Base-by-base conservation (phyloP, 2,113 vertebrate genomes). In the Struthidea cinerea region DNA sequence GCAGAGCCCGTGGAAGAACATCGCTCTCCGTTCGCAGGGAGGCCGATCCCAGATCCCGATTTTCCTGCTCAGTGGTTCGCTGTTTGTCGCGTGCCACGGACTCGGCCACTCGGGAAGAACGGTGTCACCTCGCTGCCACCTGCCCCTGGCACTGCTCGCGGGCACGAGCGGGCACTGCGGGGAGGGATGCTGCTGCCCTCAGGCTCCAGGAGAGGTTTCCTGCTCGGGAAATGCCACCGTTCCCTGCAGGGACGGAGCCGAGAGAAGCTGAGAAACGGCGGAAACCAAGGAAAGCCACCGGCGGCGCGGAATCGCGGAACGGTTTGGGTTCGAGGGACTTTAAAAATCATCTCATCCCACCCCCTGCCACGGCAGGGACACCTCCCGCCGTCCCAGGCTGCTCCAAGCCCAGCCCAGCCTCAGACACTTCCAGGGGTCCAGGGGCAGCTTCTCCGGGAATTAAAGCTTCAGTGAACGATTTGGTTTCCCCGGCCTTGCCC, bases 221-320 rank as follows among this genome's bases (percentile, higher is more conserved):
- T 57, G 22, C 49, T 20, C 11, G 9, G 82, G 69, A 86, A 76
- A 37, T 19, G 44, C 7, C 49, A 46, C 68, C 35, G 9, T 10
- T 19, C 37, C 28, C 75, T 80, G 21, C 11, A 5, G 46, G 53
- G 42, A 50, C 10, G 33, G 44, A 73, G 83, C 28, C 11, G 9
- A 35, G 35, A 61, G 71, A 44, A 46, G 53, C 28, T 73, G 33
- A 2, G 1, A 35, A 61, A 73, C 2, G 37, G 0, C 2, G 47
- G 55, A 46, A 87, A 56, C 5, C 20, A 23, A 50, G 64, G 27
- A 44, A 27, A 67, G 53, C 41, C 12, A 12, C 26, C 50, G 37
- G 26, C 1, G 1, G 17, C 30, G 22, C 1, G 3, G 57, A 77
- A 49, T 5, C 4, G 1, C 7, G 46, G 35, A 27, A 52, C 0